A percentile compares a stretch with the other conserved stretches of the same genome.
These are phyloP conservation scores for Tichodroma muraria DNA, from an alignment of 2,113 vertebrate species.

Conservation along the genomic window DNA sequence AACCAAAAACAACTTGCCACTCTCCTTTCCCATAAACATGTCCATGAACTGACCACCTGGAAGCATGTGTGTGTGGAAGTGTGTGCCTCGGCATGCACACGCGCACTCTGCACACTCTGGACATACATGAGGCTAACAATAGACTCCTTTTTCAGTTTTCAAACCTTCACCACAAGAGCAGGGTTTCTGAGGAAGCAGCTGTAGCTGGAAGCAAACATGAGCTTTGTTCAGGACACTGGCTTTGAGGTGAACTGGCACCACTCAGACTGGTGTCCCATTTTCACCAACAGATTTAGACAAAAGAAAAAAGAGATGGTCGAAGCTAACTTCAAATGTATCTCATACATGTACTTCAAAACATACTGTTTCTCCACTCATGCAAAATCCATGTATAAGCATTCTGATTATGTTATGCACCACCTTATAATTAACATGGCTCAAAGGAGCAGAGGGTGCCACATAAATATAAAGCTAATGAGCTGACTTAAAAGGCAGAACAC, in stretches of 20 bases:
- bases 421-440: slow-evolving; percentile 32
- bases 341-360: background rate
- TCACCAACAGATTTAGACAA: background rate
- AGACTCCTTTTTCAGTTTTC: background rate
- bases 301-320: background rate
- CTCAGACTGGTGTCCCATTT: background rate
- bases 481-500: slow-evolving; percentile 22
- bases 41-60: background rate
- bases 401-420: background rate
- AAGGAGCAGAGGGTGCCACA: background rate
- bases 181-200: background rate
- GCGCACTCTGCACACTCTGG: background rate
- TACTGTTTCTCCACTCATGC: background rate
- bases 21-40: background rate
- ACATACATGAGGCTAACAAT: background rate
- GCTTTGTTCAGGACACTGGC: background rate
- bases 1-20: background rate
- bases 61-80: background rate
- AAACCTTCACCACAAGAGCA: background rate
- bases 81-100: fast-evolving
- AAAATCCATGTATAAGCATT: background rate
- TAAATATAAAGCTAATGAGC: slow-evolving; percentile 26
- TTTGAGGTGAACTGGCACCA: slow-evolving; percentile 2
- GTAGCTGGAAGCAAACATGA: slow-evolving; percentile 5
- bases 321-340: background rate